Evolutionary conservation across 2,797 vertebrate genomes (phyloP).

Genomic region (Enteromius treurensis): DNA sequence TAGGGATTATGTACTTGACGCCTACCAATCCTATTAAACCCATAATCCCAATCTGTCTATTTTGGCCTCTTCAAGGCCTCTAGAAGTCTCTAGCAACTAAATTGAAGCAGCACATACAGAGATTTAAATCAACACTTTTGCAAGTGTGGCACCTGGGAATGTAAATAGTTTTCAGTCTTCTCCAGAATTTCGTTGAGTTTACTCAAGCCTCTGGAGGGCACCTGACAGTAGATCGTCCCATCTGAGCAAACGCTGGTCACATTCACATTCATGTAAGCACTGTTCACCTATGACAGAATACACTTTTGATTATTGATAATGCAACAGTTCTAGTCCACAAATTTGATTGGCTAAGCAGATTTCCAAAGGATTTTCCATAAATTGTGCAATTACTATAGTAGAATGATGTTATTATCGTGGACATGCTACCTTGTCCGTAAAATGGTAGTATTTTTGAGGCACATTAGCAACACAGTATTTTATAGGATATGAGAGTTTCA

Average conservation of each 20-base stretch:
- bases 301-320: background rate
- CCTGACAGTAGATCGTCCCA: constrained; percentile 91
- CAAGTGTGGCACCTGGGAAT: constrained; percentile 78
- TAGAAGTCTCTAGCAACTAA: constrained; percentile 51
- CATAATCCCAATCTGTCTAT: constrained; percentile 75
- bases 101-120: background rate
- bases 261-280: constrained; percentile 86
- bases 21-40: constrained; percentile 73
- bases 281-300: constrained; percentile 80
- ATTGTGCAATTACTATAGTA: too few species aligned
- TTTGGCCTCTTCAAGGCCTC: constrained; percentile 29
- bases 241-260: constrained; percentile 93
- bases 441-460: background rate
- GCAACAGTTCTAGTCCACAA: background rate
- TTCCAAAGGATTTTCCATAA: background rate
- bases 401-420: background rate
- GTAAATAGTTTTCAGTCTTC: constrained; percentile 86
- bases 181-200: constrained; percentile 85
- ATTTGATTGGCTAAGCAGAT: background rate
- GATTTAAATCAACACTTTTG: background rate
- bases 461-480: background rate
- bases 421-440: background rate
- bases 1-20: constrained; percentile 68
- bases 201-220: constrained; percentile 88
- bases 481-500: background rate